phyloP scores from a whole-genome alignment of 2,113 vertebrate species.

The Dendropsophus ebraccatus region DNA sequence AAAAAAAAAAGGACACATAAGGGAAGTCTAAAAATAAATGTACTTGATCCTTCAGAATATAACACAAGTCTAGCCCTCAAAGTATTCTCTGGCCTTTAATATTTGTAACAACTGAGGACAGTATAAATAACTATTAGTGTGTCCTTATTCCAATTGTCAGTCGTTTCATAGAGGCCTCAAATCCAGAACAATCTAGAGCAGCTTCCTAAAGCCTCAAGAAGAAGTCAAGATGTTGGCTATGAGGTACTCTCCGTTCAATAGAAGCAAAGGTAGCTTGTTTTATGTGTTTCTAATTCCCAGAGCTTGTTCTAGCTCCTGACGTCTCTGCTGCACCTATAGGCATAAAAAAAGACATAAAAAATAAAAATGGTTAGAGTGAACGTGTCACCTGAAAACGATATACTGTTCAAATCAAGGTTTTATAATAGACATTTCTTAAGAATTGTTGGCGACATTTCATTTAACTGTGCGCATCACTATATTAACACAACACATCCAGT shows the following conservation, averaged over 20 bases:
- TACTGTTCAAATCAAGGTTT: no score
- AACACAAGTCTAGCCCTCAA: conserved; percentile 42
- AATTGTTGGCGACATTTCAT: no score
- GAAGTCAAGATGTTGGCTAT: conserved; percentile 18
- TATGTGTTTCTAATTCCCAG: conserved; percentile 97
- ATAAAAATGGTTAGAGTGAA: not conserved
- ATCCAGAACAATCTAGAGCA: conserved; percentile 25
- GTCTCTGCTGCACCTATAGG: conserved; percentile 91
- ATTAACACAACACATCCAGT: no score
- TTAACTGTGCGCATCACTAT: no score
- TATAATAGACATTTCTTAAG: no score
- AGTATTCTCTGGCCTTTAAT: conserved; percentile 8
- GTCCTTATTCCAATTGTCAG: conserved; percentile 33
- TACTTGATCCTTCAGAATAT: conserved; percentile 35
- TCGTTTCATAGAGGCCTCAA: conserved; percentile 25
- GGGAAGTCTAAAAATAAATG: conserved; percentile 12
- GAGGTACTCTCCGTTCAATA: conserved; percentile 10
- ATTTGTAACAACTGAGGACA: conserved; percentile 2
- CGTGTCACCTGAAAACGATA: no score
- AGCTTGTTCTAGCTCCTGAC: conserved; percentile 97
- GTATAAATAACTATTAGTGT: conserved; percentile 49
- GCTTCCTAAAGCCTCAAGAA: conserved; percentile 43
- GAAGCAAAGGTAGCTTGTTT: not conserved
- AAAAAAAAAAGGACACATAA: conserved; percentile 27
- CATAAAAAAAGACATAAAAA: conserved; percentile 1